Base-by-base conservation (phyloP, 2,888 invertebrate genomes). In the Hoplodrina ambigua region DNA sequence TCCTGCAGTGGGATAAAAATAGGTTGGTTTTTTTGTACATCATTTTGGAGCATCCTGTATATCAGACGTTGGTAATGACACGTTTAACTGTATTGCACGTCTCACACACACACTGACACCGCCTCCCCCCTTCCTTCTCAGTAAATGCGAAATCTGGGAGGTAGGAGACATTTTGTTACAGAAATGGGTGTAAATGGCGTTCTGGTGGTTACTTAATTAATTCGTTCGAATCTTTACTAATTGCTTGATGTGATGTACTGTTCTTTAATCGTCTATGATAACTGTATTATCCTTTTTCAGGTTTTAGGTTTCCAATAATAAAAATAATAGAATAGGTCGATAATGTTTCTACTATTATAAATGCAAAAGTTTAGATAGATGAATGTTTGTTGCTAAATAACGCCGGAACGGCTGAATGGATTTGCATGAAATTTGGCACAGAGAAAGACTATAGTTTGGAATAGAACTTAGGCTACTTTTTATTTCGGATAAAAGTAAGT, bases 41-140 rank as follows among this genome's bases (percentile, higher is more conserved):
- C 19, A n/a, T 0, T 56, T 50, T 50, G 17, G 10, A 84, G 20
- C 90, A 87, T 0, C 84, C 88, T 90, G 84, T 90, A 85, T 33
- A 15, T 55, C 56, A 62, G 75, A 69, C 72, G 67, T 65, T 82
- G 68, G 89, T 93, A 93, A 93, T 93, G 91, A 90, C 87, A 88
- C 88, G 88, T 91, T 93, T 93, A 91, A 86, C 89, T 67, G 86
- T 80, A 75, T 82, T 75, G 78, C 81, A 77, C 80, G 85, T 85
- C 69, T 56, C 75, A 81, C 80, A n/a, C 82, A 70, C 65, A 62
- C 70, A 49, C 25, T 41, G 53, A 44, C 55, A 55, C 33, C 15
- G 4, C 17, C 11, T 17, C 46, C 17, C 46, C 46, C 46, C 46
- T 5, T 17, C 46, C 41, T 13, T 41, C 41, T 41, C 60, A 60